These are phyloP conservation scores for Scaptomyza tumidula DNA, from an alignment of 2,888 invertebrate species.

Conservation along the genomic window DNA sequence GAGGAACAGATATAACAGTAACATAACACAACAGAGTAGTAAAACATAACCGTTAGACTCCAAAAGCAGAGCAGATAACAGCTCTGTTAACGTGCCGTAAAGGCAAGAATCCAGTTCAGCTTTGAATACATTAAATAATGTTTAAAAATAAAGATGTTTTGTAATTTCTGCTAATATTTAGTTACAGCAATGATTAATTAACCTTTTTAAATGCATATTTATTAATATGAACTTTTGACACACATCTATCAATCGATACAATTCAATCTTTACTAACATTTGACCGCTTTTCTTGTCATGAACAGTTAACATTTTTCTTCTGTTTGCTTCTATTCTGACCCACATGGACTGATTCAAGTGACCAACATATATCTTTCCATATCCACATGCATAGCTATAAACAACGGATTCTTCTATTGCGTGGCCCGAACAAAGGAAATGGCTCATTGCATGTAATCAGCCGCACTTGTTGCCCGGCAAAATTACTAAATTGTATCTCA, in stretches of 20 bases:
- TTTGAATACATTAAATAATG: no score
- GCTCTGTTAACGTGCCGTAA: neutral
- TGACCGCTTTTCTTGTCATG: constrained; percentile 7
- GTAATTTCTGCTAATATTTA: no score
- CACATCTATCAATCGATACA: neutral
- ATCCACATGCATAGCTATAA: neutral
- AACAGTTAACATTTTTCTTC: constrained; percentile 6
- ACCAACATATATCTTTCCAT: constrained; percentile 12
- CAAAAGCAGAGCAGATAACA: neutral
- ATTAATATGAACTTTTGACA: constrained; percentile 1
- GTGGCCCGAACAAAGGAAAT: constrained; percentile 58
- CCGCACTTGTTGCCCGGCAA: constrained; percentile 44
- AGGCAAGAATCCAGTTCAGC: no score
- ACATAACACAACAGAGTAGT: neutral
- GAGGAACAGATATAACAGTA: neutral
- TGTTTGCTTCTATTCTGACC: constrained; percentile 36
- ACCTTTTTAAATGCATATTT: neutral
- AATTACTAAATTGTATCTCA: constrained; percentile 63
- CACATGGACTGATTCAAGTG: constrained; percentile 43
- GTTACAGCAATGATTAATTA: neutral
- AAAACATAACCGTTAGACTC: neutral
- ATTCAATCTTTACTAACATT: neutral
- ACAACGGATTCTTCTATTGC: constrained; percentile 36
- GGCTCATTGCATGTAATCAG: constrained; percentile 71
- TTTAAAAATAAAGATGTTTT: no score